Base-by-base conservation (phyloP, 1,140 invertebrate species). In the Plectrocnemia conspersa region DNA sequence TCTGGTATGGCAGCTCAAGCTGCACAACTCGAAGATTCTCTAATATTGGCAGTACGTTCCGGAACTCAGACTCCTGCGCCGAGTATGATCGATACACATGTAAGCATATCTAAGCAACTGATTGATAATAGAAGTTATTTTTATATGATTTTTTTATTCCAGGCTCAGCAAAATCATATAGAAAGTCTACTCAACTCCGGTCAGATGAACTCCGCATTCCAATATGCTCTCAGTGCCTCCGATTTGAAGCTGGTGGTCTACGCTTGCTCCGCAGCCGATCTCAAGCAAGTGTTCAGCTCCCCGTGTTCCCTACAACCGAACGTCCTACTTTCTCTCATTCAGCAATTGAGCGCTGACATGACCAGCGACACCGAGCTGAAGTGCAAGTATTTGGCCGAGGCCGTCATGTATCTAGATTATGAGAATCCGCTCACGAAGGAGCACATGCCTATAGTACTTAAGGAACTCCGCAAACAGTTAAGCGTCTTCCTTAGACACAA, bases 301-400 rank as follows among this genome's bases (percentile, higher is more conserved):
- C 79, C 82, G 1, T 88, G 84, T 66, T 77, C 82, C 10, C 72
- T 92, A 10, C 83, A 85, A 47, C 91, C 93, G 65, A 87, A 88
- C 61, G 90, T 95, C 29, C 76, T 97, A 44, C 74, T 97, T 21
- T 94, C 92, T 1, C 78, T 97, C 1, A 89, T 97, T 58, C 91
- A 95, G 69, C 93, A 97, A 68, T 79, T 97, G 2, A 88, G 90
- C 2, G 85, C 88, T 1, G 91, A 96, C 69, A 81, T 97, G 68
- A 77, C 77, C 21, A 79, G 84, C 47, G 82, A 92, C 64, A 91
- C 89, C n/a, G 88, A 90, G 63, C 76, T 93, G 3, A 96, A 95
- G 71, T 81, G 90, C 60, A 89, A 84, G 91, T 94, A 89, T 77
- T 75, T 96, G 23, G 84, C 91, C 66, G 91, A 93, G 66, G 91